A percentile compares a stretch with the other conserved stretches of the same genome.
Conservation (phyloP, 2,113 vertebrate genomes). For the Phrynocephalus versicolor region DNA sequence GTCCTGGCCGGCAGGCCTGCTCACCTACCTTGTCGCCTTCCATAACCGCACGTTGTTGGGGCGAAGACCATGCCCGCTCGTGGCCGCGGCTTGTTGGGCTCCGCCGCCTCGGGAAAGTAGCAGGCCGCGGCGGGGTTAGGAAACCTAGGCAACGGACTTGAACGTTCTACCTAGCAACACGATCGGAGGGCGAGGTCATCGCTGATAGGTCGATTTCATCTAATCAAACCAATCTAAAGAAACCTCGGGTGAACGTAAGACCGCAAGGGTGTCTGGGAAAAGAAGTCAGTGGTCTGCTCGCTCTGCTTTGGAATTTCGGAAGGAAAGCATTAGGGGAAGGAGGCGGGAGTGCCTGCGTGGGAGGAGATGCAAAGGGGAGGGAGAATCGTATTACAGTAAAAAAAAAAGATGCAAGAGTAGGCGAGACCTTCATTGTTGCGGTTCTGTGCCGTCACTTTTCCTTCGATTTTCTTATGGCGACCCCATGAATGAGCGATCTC, state of each 20-base stretch:
- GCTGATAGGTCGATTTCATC: slow-evolving; percentile 21
- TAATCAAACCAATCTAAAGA: neutral
- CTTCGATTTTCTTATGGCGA: too few relatives aligned
- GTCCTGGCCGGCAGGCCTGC: neutral
- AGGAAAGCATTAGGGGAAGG: too few relatives aligned
- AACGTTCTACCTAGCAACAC: slow-evolving; percentile 50
- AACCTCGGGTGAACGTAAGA: too few relatives aligned
- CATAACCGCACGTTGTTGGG: slow-evolving; percentile 25
- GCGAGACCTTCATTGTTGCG: too few relatives aligned
- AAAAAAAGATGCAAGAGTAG: too few relatives aligned
- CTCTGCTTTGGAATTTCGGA: neutral
- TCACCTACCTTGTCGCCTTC: slow-evolving; percentile 70
- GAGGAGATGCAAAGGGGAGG: too few relatives aligned
- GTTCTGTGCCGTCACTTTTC: too few relatives aligned
- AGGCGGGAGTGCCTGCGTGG: neutral
- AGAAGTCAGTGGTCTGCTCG: neutral
- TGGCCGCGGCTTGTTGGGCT: neutral
- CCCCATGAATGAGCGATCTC: too few relatives aligned
- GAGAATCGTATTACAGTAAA: too few relatives aligned
- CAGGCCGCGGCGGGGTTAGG: neutral
- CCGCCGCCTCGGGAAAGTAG: neutral
- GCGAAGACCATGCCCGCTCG: neutral
- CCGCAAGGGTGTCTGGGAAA: neutral
- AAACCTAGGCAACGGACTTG: neutral
- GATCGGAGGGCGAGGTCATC: neutral